phyloP scores from a whole-genome alignment of 2,888 invertebrate genomes.

The Melipona bicolor region DNA sequence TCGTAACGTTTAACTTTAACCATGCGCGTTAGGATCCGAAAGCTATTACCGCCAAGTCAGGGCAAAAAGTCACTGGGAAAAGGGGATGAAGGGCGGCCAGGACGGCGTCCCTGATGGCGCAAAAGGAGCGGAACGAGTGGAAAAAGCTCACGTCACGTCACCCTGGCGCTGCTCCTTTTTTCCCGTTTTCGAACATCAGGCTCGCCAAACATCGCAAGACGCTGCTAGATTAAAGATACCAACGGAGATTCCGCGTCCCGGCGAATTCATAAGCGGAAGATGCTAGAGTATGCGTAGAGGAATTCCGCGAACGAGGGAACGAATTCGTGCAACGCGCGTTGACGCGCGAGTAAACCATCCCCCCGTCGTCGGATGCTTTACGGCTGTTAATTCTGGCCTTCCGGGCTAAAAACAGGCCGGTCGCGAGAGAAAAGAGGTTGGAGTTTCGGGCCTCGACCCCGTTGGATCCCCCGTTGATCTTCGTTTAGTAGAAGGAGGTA shows the following conservation, averaged over 20 bases:
- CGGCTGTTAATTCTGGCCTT: conserved; percentile 34
- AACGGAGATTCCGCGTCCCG: conserved; percentile 17
- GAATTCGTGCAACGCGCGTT: conserved; percentile 10
- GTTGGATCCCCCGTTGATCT: conserved; percentile 18
- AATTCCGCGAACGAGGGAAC: conserved; percentile 23
- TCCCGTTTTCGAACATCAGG: conserved; percentile 40
- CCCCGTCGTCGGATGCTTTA: not conserved
- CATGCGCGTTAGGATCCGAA: conserved; percentile 59
- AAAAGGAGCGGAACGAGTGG: conserved; percentile 35
- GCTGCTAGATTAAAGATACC: conserved; percentile 56
- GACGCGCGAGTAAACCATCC: conserved; percentile 8
- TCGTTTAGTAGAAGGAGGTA: conserved; percentile 3
- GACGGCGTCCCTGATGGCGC: conserved; percentile 1
- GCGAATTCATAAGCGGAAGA: conserved; percentile 44
- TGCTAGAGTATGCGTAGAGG: conserved; percentile 23
- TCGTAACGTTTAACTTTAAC: conserved; percentile 69
- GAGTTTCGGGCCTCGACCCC: not conserved
- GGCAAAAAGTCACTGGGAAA: conserved; percentile 37
- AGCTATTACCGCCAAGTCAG: conserved; percentile 63
- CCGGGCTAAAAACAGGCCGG: conserved; percentile 1
- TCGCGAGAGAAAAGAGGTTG: not conserved
- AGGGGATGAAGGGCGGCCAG: not conserved
- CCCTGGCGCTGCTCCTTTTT: conserved; percentile 13
- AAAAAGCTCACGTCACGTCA: conserved; percentile 55
- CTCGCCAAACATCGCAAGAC: conserved; percentile 43